Evolutionary conservation across 2,888 invertebrate species (phyloP), one percentile per base, ranked within the genome.

Genomic region (Rhagophthalmus giganteus): DNA sequence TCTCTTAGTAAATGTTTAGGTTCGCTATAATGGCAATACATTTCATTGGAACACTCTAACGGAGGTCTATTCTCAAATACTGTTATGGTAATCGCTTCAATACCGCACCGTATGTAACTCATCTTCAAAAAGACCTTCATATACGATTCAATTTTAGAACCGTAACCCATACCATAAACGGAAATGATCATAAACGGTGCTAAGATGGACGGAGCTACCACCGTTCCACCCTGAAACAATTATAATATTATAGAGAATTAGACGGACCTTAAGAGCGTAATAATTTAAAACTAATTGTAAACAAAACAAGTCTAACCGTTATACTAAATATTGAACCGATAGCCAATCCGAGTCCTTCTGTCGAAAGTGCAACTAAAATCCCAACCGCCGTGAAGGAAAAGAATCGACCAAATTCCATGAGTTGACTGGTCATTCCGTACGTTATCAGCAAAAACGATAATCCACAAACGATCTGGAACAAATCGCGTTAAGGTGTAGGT

Each of bases 311-410:
- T n/a, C 79, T 77, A 69, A 83, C 83, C 37, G 80, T 79, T 46
- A 78, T 78, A 62, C 73, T 81, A 53, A 81, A 82, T 0, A 78
- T 71, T 8, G 82, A 76, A 0, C 88, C 88, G 13, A 90, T 83
- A 0, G 84, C 77, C 2, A 88, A 75, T 0, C 89, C 90, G 1
- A 88, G 75, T 0, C 87, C 86, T 75, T 90, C 89, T 1, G 88
- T 86, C 42, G 86, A 85, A 2, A 87, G 65, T 0, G 81, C 83
- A 0, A 83, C 78, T 41, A 84, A 72, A 1, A 85, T 69, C 0
- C 82, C 81, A 50, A 82, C 74, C n/a, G 78, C 52, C 1, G 79
- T 44, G 62, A 87, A 88, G 70, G 80, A 76, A 3, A 76, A 53
- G 62, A 83, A 83, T 20, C 89, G 76, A 8, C 80, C 65, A 62